Base-by-base conservation (phyloP, 2,113 vertebrate genomes). In the Octodon degus region DNA sequence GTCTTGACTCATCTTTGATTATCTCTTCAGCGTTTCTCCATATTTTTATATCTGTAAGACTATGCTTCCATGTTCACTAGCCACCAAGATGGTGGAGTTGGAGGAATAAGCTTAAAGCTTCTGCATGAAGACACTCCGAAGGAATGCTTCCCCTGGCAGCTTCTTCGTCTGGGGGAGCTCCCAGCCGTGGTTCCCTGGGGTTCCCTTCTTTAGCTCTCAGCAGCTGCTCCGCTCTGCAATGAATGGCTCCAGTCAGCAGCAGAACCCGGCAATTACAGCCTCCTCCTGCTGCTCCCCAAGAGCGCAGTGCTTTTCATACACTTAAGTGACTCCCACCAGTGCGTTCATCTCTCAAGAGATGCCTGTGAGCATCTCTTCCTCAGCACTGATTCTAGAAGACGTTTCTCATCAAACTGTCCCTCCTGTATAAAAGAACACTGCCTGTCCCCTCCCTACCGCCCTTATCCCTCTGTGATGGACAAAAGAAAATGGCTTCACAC, bases 161-260 rank as follows among this genome's bases (percentile, higher is more conserved):
- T 93, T 93, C 94, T 89, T 93, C 79, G 86, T 87, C 90, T 17
- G 14, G 67, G 87, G 90, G 83, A 17, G 84, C 88, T 74, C 87
- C 94, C 74, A 93, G 84, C 74, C 40, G 0, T 74, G 30, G 20
- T 80, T 95, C 87, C 81, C 74, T 55, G 50, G 90, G 90, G 94
- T 5, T 89, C 67, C 34, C 72, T 68, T 72, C 92, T 91, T 83
- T 89, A 95, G 55, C 84, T 93, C 74, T 62, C 40, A 20, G 68
- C 95, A 97, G 80, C 90, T 97, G 95, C 74, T 97, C 55, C 72
- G 55, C 80, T 83, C 65, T 55, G 37, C 87, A 86, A 62, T 83
- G 84, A 97, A 92, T 70, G 89, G 32, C 68, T 96, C 62, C 32
- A 86, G 83, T 96, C 90, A 94, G 95, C 92, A 97, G 90, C 86